Conservation (phyloP, 2,888 invertebrate genomes). For the Cybosia mesomella region DNA sequence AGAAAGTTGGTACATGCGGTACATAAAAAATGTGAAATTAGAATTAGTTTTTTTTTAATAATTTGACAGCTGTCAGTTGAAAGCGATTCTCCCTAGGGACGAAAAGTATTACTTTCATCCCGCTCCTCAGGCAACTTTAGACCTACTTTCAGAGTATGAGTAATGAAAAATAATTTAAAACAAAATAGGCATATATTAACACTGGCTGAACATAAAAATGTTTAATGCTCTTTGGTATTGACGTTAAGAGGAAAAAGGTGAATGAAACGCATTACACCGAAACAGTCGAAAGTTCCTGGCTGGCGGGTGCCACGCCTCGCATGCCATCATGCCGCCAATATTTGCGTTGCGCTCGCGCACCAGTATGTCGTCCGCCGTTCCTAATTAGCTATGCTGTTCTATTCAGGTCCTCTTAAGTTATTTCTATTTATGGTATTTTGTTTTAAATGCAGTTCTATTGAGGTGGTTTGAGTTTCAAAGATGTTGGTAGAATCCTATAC, state of each 20-base stretch:
- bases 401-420: neutral
- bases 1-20: too few species aligned
- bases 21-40: too few species aligned
- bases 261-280: constrained; percentile 51
- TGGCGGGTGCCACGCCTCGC: constrained; percentile 35
- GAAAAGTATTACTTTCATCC: too few species aligned
- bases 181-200: constrained; percentile 22
- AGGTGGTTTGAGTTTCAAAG: too few species aligned
- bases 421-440: neutral
- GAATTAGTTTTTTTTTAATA: too few species aligned
- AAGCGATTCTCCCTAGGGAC: too few species aligned
- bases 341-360: constrained; percentile 40
- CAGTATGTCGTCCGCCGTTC: constrained; percentile 36
- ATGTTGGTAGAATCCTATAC: too few species aligned
- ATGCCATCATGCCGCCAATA: constrained; percentile 35
- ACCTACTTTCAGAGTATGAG: too few species aligned
- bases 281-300: constrained; percentile 54
- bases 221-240: constrained; percentile 27
- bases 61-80: too few species aligned
- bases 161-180: constrained; percentile 25
- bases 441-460: neutral
- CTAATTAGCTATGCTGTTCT: constrained; percentile 1
- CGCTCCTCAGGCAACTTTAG: too few species aligned
- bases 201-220: constrained; percentile 39
- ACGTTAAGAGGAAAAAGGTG: constrained; percentile 49